Evolutionary conservation across 2,888 invertebrate species (phyloP).

Genomic region (Pseudeuparius sepicola): DNA sequence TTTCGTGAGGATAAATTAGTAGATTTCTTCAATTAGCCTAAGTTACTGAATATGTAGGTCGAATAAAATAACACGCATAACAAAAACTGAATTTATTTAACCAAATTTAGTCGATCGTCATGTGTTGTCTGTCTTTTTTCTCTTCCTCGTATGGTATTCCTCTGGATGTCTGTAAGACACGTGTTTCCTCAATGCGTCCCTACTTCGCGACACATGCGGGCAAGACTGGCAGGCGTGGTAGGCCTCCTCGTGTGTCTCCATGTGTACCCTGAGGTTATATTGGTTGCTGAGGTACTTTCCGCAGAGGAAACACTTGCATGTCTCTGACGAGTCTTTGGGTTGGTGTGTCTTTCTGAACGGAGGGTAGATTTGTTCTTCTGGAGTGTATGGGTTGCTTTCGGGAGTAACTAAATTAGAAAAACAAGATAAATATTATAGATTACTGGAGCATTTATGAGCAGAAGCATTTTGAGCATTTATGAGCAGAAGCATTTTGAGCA

Average conservation of each 20-base stretch:
- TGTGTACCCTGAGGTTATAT: slow-evolving; percentile 80
- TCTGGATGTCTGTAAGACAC: slow-evolving; percentile 77
- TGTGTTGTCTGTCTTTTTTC: slow-evolving; percentile 33
- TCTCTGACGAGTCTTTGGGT: slow-evolving; percentile 31
- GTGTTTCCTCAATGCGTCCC: slow-evolving; percentile 80
- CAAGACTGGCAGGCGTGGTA: slow-evolving; percentile 81
- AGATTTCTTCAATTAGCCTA: too few species aligned
- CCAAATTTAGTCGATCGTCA: too few species aligned
- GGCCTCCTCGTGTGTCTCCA: slow-evolving; percentile 84
- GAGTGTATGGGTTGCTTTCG: slow-evolving; percentile 20
- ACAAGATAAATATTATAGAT: too few species aligned
- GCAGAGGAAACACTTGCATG: slow-evolving; percentile 65
- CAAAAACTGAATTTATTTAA: too few species aligned
- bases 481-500: too few species aligned
- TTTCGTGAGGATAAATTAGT: too few species aligned
- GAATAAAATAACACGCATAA: too few species aligned
- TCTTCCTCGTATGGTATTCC: slow-evolving; percentile 40
- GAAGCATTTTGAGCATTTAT: too few species aligned
- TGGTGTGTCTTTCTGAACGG: slow-evolving; percentile 10
- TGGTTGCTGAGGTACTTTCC: slow-evolving; percentile 84
- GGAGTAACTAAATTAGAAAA: slow-evolving; percentile 14
- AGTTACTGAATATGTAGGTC: too few species aligned
- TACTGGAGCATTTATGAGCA: too few species aligned
- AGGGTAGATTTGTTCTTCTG: slow-evolving; percentile 15
- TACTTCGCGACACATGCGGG: slow-evolving; percentile 76